Evolutionary conservation across 2,888 invertebrate genomes (phyloP), one percentile per base, ranked within the genome.

Genomic region (Eristalinus sepulchralis): DNA sequence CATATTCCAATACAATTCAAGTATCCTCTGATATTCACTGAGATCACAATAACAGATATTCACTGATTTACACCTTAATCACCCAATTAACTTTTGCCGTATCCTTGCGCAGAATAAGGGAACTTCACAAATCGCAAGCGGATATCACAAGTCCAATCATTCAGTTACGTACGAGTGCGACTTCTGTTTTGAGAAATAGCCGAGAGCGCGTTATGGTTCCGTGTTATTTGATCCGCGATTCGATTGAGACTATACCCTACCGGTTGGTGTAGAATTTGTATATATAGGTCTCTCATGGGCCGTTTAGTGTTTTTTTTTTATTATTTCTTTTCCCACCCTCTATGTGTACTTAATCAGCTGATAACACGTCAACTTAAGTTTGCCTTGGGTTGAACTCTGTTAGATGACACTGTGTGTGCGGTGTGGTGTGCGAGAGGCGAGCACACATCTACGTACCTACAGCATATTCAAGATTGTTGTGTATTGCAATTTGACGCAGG

Each of bases 201-300:
- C 9, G 33, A 62, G 66, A 22, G 34, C 57, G 67, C 55, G 62
- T 27, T 67, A 24, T 1, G 11, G 33, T 55, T 55, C 11, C 1
- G 78, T 83, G 84, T 81, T 77, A 84, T 79, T 79, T 84, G 84
- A 80, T 80, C 57, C 81, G 76, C 81, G 84, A 68, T 72, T 85
- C 76, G 84, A 53, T 68, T 68, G 27, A 34, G 62, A 85, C 84
- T 85, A 72, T 80, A 20, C 60, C 17, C 6, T 31, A 31, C 20
- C 17, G 63, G 13, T 66, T 66, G 59, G 63, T 83, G 70, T 64
- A 71, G 75, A 84, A 84, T 27, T 82, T 72, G 79, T 84, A 84
- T 84, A 84, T 79, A 83, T 68, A 64, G 64, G 47, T 66, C 62
- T 83, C 70, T 60, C 70, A 64, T 70, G 17, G 24, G 20, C 33